Evolutionary conservation across 2,797 vertebrate genomes (phyloP), one percentile per base, ranked within the genome.

Genomic region (Sebastes minor): DNA sequence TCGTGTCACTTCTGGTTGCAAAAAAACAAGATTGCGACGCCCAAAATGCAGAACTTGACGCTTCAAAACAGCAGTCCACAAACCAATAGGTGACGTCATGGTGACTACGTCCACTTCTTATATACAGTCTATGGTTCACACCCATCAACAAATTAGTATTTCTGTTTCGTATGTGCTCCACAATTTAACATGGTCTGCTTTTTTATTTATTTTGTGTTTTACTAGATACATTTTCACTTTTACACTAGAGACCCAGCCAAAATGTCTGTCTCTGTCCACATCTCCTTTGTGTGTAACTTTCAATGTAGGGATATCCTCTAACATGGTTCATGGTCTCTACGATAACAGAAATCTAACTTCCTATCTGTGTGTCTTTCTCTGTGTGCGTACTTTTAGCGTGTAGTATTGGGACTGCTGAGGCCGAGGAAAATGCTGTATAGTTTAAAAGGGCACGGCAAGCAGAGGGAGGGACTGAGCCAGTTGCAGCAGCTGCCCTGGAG

Each of bases 401-500:
- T 18, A 27, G 12, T 27, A 46, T 53, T 55, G 13, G 22, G 62
- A 23, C 42, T 27, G 76, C 63, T 67, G 67, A 71, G 73, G 30
- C n/a, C 3, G 59, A 52, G 55, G 68, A 70, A 66, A 74, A 13
- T 61, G 22, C n/a, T 69, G 64, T 38, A 14, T 52, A 56, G 61
- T 65, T 49, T 42, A 23, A 78, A 66, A 83, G 78, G 85, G 78
- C 71, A 64, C 8, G 42, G 71, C 82, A n/a, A 57, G 66, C 80
- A 25, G 64, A 70, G 32, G 49, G 49, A 52, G 13, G 65, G 53
- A 60, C 49, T 1, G 76, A 76, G 78, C 88, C 79, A 69, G 88
- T 75, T 27, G 57, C 74, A 87, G 86, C 90, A 92, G 88, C 88
- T 90, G 90, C 82, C 82, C 88, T 81, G 82, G 71, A 90, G 83